Base-by-base conservation (phyloP, 2,888 invertebrate genomes). In the Orchesella flavescens region DNA sequence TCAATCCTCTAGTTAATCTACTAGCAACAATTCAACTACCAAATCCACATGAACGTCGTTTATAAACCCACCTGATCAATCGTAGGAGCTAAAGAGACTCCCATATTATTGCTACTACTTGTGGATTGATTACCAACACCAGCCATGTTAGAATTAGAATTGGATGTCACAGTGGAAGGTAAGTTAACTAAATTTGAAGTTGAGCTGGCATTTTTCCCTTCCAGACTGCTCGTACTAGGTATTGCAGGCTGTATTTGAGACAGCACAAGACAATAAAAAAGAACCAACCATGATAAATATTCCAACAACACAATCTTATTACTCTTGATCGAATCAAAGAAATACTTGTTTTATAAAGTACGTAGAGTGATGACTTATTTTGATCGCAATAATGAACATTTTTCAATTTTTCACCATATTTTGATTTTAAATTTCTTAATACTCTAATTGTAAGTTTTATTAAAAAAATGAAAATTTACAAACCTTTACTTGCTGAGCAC, bases 61-160 rank as follows among this genome's bases (percentile, higher is more conserved):
- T 34, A 43, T n/a, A 46, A 72, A 80, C 80, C 80, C 91, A 91
- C 91, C 91, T 91, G 91, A 87, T 91, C 91, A 82, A 90, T 90
- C 88, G 91, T 90, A 89, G 90, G 90, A 90, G 90, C 90, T 88
- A 91, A 90, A 89, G 90, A 90, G 89, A 90, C 89, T 89, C 90
- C 90, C 89, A 90, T 89, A 86, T 90, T 90, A 88, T 90, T 88
- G 83, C 79, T 86, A 83, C 83, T 85, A 85, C 80, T 85, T 83
- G 77, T 80, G 83, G 79, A 71, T 79, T 79, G 79, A 85, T 74
- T 85, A 79, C 83, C 80, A 77, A 79, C 85, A 85, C 79, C 82
- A 85, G 75, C 82, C 74, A 76, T 86, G 81, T 74, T 79, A 75
- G 84, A 82, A 77, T 83, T 85, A 84, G 86, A 84, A 85, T 84